Percentiles rank a stretch among this genome's conserved stretches.
Conservation (phyloP, 2,888 invertebrate genomes). For the Tenthredo scrophulariae region DNA sequence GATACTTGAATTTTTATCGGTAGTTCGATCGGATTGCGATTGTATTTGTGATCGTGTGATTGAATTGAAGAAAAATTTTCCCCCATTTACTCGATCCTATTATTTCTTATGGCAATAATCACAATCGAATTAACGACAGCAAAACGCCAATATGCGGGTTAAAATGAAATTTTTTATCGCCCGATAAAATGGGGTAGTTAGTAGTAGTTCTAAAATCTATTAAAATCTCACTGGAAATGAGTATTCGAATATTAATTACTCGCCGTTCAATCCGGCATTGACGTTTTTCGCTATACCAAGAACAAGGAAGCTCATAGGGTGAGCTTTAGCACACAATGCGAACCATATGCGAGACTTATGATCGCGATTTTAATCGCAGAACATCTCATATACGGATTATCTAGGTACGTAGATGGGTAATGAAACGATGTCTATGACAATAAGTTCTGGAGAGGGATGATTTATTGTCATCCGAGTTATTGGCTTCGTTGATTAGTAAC, state of each 20-base stretch:
- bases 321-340: slow-evolving; percentile 54
- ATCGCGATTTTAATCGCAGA: slow-evolving; percentile 64
- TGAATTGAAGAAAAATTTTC: background rate
- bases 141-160: background rate
- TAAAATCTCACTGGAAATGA: background rate
- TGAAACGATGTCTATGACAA: background rate
- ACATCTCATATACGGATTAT: slow-evolving; percentile 62
- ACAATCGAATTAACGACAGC: background rate
- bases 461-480: slow-evolving; percentile 59
- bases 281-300: background rate
- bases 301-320: slow-evolving; percentile 6
- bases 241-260: background rate
- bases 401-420: slow-evolving; percentile 60
- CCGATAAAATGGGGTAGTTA: background rate
- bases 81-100: background rate
- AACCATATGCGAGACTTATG: slow-evolving; percentile 53
- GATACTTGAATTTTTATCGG: no score
- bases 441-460: slow-evolving; percentile 56
- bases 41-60: background rate
- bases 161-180: background rate
- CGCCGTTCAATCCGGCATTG: background rate
- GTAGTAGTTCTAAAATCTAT: background rate
- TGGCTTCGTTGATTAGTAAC: background rate
- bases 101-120: background rate
- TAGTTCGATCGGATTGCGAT: no score